Evolutionary conservation across 30 jellyfish, hydroid and myxozoan genomes (phyloP).

Genomic region (Cassiopea andromeda): DNA sequence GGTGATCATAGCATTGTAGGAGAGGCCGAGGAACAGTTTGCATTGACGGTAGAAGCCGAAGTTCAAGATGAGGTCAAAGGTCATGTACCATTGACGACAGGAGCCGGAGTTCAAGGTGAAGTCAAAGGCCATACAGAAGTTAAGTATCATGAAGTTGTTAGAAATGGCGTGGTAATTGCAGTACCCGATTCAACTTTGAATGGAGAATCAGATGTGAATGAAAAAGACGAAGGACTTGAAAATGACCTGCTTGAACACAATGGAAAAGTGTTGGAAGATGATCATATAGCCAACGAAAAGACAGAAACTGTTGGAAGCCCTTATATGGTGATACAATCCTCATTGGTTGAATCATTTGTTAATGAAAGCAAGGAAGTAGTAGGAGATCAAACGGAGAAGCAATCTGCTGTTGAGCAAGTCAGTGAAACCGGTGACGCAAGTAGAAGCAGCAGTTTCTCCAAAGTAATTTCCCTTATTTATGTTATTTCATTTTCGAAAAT

Average conservation of each 20-base stretch:
- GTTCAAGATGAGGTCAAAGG: neutral
- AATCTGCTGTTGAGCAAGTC: no score
- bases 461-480: neutral
- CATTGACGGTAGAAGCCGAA: neutral
- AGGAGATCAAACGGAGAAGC: neutral
- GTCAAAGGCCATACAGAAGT: neutral
- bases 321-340: constrained; percentile 51
- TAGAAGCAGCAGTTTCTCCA: neutral
- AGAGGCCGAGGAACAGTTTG: neutral
- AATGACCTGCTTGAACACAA: neutral
- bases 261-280: neutral
- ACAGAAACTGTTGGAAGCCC: constrained; percentile 58
- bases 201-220: neutral
- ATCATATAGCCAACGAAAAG: neutral
- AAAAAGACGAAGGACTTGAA: neutral
- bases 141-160: neutral
- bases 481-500: neutral
- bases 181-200: neutral
- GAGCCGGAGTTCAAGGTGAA: neutral
- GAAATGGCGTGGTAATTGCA: neutral
- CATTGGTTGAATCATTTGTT: neutral
- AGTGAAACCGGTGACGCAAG: neutral
- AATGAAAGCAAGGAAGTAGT: neutral
- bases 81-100: neutral
- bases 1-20: neutral